Conservation (phyloP, 2,113 vertebrate genomes). For the Hippocampus mohnikei region DNA sequence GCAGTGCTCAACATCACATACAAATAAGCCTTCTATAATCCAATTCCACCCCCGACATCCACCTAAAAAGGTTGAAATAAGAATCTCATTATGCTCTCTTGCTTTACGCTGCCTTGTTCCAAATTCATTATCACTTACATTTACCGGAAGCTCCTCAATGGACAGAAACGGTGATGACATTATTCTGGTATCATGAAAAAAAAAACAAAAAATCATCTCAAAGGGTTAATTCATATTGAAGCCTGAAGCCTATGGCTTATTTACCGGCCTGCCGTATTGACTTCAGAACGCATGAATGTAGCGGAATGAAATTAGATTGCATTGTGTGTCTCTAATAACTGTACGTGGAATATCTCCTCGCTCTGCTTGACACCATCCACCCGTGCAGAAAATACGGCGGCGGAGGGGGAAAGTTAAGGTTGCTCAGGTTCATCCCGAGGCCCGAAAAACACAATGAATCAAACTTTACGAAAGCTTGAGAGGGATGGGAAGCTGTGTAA, state of each 20-base stretch:
- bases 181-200: slow-evolving; percentile 64
- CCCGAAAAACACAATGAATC: slow-evolving; percentile 63
- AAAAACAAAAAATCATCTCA: slow-evolving; percentile 35
- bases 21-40: slow-evolving; percentile 77
- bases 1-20: slow-evolving; percentile 74
- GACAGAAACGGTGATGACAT: slow-evolving; percentile 55
- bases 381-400: slow-evolving; percentile 55
- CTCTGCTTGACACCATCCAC: slow-evolving; percentile 58
- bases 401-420: slow-evolving; percentile 59
- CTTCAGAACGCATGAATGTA: slow-evolving; percentile 65
- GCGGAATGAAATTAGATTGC: slow-evolving; percentile 69
- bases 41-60: slow-evolving; percentile 70
- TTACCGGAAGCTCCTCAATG: slow-evolving; percentile 61
- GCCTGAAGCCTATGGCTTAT: slow-evolving; percentile 56
- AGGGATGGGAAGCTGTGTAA: slow-evolving; percentile 57
- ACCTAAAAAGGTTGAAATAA: slow-evolving; percentile 65
- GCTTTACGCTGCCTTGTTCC: slow-evolving; percentile 68
- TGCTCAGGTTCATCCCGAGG: slow-evolving; percentile 57
- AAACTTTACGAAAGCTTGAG: slow-evolving; percentile 62
- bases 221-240: slow-evolving; percentile 63
- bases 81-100: slow-evolving; percentile 74
- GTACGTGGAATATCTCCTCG: slow-evolving; percentile 65
- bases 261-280: slow-evolving; percentile 61
- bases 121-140: slow-evolving; percentile 64
- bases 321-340: slow-evolving; percentile 75